Conservation (phyloP, 1,140 invertebrate genomes). For the Drosophila ironensis region DNA sequence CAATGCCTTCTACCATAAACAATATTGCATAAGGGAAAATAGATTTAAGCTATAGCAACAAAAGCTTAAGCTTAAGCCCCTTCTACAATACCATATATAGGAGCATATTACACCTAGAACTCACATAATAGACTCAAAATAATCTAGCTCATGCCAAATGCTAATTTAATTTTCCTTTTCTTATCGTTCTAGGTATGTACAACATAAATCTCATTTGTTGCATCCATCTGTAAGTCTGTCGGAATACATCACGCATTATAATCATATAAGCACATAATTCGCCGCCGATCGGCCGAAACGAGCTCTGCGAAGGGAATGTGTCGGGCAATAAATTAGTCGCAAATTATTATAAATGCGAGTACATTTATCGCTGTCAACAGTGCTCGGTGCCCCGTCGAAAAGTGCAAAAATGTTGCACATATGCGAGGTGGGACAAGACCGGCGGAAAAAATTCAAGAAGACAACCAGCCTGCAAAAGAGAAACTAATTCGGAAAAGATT, state of each 20-base stretch:
- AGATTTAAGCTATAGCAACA: too few relatives aligned
- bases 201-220: slow-evolving; percentile 63
- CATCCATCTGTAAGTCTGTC: slow-evolving; percentile 53
- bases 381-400: slow-evolving; percentile 44
- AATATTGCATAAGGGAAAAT: too few relatives aligned
- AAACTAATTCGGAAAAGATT: slow-evolving; percentile 41
- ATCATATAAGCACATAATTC: slow-evolving; percentile 35
- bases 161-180: slow-evolving; percentile 32
- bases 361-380: slow-evolving; percentile 70
- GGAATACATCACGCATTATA: slow-evolving; percentile 16
- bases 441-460: not conserved
- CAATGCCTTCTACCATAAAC: too few relatives aligned
- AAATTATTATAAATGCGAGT: slow-evolving; percentile 76
- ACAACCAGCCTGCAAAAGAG: not conserved
- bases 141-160: slow-evolving; percentile 2
- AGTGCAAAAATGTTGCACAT: slow-evolving; percentile 53
- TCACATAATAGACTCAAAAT: too few relatives aligned
- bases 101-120: not conserved
- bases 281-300: slow-evolving; percentile 32
- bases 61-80: too few relatives aligned
- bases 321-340: slow-evolving; percentile 71
- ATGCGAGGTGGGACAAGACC: slow-evolving; percentile 12
- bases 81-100: too few relatives aligned
- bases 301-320: slow-evolving; percentile 44
- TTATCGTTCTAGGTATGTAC: slow-evolving; percentile 65